Conservation (phyloP, 2,888 invertebrate genomes). For the Ochropleura leucogaster region DNA sequence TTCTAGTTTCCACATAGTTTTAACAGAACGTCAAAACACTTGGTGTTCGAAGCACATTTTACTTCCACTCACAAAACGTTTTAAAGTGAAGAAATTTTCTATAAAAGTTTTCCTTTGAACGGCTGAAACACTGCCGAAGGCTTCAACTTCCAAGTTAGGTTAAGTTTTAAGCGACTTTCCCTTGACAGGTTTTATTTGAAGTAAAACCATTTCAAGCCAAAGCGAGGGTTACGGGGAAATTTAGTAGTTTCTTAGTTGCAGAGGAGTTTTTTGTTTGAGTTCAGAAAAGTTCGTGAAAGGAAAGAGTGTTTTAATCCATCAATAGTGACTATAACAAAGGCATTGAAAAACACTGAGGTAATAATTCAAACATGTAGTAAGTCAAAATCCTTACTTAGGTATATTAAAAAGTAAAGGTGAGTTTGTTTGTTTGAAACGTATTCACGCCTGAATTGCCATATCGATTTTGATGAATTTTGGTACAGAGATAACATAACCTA, state of each 20-base stretch:
- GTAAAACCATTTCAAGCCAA: conserved; percentile 45
- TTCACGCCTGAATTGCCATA: too few species aligned
- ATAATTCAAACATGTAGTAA: background rate
- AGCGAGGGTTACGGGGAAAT: conserved; percentile 24
- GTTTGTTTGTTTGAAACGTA: too few species aligned
- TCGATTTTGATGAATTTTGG: too few species aligned
- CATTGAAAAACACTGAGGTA: background rate
- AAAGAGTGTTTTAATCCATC: background rate
- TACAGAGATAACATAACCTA: too few species aligned
- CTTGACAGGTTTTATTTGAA: conserved; percentile 61
- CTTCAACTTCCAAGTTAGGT: conserved; percentile 50
- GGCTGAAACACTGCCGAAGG: conserved; percentile 59
- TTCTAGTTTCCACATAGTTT: background rate
- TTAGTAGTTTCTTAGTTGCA: conserved; percentile 41
- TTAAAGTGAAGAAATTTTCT: conserved; percentile 51
- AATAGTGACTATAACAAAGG: conserved; percentile 4
- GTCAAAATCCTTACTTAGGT: too few species aligned
- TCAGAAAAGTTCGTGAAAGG: conserved; percentile 15
- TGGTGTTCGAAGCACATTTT: conserved; percentile 28
- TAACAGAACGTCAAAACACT: conserved; percentile 12
- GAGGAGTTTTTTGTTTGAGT: conserved; percentile 35
- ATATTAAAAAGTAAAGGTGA: too few species aligned
- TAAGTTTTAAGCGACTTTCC: conserved; percentile 61
- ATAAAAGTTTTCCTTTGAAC: conserved; percentile 62
- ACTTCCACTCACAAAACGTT: conserved; percentile 39